Conservation (phyloP, 92 coral and sea anemone species). For the Siderastrea radians region DNA sequence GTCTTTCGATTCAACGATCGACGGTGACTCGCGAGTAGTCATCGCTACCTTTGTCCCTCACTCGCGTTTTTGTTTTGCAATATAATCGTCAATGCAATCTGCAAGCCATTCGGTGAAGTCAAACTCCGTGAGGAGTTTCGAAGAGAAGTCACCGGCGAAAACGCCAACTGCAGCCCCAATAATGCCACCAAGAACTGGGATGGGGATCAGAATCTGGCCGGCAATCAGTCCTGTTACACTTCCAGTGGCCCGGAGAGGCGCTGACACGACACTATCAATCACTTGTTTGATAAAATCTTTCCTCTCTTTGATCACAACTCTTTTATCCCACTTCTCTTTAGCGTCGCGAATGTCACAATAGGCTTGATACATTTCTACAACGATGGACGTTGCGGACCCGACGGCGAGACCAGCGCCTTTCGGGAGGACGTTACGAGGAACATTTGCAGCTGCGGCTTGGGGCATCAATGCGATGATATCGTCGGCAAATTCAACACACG, state of each 20-base stretch:
- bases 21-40: neutral
- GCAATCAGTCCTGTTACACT: neutral
- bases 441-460: neutral
- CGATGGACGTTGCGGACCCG: neutral
- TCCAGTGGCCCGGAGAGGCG: neutral
- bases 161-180: neutral
- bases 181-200: neutral
- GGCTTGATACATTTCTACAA: neutral
- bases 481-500: neutral
- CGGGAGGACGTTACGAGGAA: neutral
- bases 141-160: neutral
- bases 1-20: no score
- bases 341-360: conserved; percentile 9
- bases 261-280: neutral
- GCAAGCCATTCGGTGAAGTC: conserved; percentile 7
- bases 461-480: neutral
- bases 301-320: neutral
- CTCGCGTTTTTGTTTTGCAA: neutral
- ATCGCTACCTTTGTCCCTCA: neutral
- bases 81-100: neutral
- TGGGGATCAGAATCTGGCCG: neutral
- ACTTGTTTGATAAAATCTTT: neutral
- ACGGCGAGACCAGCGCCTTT: neutral
- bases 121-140: neutral
- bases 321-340: neutral